A percentile compares a stretch with the other conserved stretches of the same genome.
Conservation (phyloP, 2,113 vertebrate genomes). For the Eulacestoma nigropectus region DNA sequence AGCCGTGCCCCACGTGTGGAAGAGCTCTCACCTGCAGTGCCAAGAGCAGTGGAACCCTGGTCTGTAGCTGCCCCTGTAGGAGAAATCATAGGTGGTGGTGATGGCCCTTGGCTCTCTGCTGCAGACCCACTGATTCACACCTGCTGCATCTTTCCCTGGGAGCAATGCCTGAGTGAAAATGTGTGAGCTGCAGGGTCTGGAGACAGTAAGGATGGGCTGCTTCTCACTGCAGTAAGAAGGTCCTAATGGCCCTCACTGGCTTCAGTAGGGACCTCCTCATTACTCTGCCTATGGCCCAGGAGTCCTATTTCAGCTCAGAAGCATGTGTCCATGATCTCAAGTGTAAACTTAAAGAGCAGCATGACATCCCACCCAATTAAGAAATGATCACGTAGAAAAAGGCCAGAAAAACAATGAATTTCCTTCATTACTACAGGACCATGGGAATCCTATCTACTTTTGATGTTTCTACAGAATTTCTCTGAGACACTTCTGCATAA, state of each 20-base stretch:
- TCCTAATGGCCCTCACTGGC: no score
- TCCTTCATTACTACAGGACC: background rate
- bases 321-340: background rate
- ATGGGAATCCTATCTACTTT: background rate
- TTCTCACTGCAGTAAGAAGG: background rate
- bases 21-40: background rate
- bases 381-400: background rate
- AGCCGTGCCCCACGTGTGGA: accelerated
- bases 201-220: background rate
- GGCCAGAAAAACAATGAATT: background rate
- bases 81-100: background rate
- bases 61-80: background rate
- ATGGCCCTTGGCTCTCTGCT: background rate
- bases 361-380: background rate
- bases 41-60: background rate
- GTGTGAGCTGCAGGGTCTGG: background rate
- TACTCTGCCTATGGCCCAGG: background rate
- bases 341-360: background rate
- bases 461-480: background rate
- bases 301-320: background rate
- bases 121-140: background rate
- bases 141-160: background rate
- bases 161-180: background rate
- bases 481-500: background rate
- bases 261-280: background rate